These are phyloP conservation scores for Pangasius mekongensis DNA, from an alignment of 2,797 vertebrate genomes.

Conservation along the genomic window DNA sequence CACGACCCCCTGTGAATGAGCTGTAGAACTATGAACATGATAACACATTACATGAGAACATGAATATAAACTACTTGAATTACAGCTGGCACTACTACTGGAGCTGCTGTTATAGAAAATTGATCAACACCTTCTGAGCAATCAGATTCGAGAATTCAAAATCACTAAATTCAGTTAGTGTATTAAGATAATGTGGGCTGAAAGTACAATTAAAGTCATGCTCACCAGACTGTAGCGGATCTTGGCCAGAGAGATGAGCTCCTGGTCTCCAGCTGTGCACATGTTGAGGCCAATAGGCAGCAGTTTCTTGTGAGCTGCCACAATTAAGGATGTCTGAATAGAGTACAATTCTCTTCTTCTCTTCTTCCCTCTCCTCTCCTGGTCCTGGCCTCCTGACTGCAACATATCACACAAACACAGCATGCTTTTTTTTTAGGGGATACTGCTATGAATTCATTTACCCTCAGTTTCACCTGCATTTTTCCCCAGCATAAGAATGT, in stretches of 20 bases:
- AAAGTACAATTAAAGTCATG: neutral
- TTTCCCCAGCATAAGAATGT: neutral
- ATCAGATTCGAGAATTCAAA: neutral
- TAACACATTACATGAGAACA: neutral
- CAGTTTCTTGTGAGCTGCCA: slow-evolving; percentile 96
- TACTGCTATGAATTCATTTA: neutral
- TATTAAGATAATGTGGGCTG: neutral
- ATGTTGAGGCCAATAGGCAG: slow-evolving; percentile 97
- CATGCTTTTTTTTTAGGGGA: neutral
- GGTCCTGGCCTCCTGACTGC: slow-evolving; percentile 93
- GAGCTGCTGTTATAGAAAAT: neutral
- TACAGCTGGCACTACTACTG: too few relatives aligned
- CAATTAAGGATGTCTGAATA: slow-evolving; percentile 94
- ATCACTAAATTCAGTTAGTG: neutral
- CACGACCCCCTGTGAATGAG: neutral
- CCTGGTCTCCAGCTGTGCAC: slow-evolving; percentile 97
- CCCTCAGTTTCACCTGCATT: neutral
- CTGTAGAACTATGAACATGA: neutral
- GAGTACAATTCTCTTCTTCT: slow-evolving; percentile 94
- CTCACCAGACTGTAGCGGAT: slow-evolving; percentile 89
- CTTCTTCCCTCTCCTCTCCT: slow-evolving; percentile 92
- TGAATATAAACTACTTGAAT: neutral
- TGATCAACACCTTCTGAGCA: neutral
- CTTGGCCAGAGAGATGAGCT: slow-evolving; percentile 94
- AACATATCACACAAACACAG: slow-evolving; percentile 34